These are phyloP conservation scores for Pangasius djambal DNA, from an alignment of 2,797 vertebrate genomes.

Conservation along the genomic window DNA sequence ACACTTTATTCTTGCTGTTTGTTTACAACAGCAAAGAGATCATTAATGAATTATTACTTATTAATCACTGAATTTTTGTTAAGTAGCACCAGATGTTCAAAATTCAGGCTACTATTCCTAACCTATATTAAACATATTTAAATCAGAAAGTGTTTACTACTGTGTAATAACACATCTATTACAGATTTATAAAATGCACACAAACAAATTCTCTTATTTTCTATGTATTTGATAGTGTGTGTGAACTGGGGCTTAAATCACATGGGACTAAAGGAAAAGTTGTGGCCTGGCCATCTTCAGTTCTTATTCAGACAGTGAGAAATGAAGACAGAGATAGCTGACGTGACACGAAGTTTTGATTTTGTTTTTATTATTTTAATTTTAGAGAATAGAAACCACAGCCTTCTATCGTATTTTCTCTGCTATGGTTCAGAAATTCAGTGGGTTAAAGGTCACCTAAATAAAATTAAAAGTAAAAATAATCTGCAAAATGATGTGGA, in stretches of 20 bases:
- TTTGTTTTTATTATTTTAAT: neutral
- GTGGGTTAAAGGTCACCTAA: neutral
- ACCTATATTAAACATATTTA: neutral
- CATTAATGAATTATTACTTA: slow-evolving; percentile 70
- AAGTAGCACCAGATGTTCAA: neutral
- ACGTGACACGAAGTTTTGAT: neutral
- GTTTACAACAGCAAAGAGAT: slow-evolving; percentile 70
- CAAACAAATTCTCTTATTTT: neutral
- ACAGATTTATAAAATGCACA: neutral
- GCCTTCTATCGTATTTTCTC: neutral
- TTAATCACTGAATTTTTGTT: slow-evolving; percentile 65
- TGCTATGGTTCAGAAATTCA: neutral
- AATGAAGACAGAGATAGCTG: too few relatives aligned
- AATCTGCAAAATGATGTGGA: neutral
- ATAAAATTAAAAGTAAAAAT: neutral
- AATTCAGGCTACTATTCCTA: neutral
- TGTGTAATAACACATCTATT: slow-evolving; percentile 29
- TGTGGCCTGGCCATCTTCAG: too few relatives aligned
- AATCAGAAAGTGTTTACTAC: neutral
- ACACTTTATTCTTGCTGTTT: slow-evolving; percentile 65
- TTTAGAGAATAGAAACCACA: neutral
- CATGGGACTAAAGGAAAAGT: neutral
- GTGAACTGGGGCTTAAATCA: neutral
- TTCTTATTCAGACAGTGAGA: neutral
- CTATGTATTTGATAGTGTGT: neutral